A percentile compares a stretch with the other conserved stretches of the same genome.
These are phyloP conservation scores for Pampusana beccarii DNA, from an alignment of 2,113 vertebrate species.

Conservation along the genomic window DNA sequence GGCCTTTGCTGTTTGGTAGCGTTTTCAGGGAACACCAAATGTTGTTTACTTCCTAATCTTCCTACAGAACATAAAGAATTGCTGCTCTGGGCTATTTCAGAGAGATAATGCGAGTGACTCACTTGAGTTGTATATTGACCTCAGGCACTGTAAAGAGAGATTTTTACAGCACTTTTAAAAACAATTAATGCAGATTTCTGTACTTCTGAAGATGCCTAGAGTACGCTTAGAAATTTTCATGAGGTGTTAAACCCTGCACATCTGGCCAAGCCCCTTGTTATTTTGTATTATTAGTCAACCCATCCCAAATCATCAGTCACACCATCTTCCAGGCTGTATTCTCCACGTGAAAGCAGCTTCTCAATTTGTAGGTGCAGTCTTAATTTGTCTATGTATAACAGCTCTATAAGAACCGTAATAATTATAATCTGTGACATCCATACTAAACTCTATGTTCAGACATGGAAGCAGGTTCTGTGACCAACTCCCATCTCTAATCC, in stretches of 20 bases:
- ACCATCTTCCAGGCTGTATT: neutral
- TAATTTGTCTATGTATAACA: neutral
- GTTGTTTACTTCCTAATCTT: slow-evolving; percentile 45
- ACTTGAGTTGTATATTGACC: slow-evolving; percentile 2
- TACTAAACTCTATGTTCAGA: neutral
- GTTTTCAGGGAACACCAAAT: slow-evolving; percentile 12
- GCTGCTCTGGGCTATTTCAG: slow-evolving; percentile 26
- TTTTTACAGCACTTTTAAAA: slow-evolving; percentile 25
- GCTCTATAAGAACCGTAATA: neutral
- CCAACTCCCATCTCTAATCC: neutral
- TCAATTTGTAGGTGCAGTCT: neutral
- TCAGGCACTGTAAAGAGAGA: neutral
- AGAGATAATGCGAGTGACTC: slow-evolving; percentile 22
- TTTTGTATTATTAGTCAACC: neutral
- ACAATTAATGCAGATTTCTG: slow-evolving; percentile 9
- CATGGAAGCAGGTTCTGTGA: neutral
- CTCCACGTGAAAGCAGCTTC: neutral
- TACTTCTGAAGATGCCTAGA: neutral
- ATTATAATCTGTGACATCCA: neutral
- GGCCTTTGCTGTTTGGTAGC: neutral
- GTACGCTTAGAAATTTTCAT: slow-evolving; percentile 1
- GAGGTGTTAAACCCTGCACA: neutral
- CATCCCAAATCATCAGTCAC: neutral
- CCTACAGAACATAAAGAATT: slow-evolving; percentile 22
- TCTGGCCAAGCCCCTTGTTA: neutral